These are phyloP conservation scores for Platalea minor DNA, from an alignment of 2,797 vertebrate genomes.

Conservation along the genomic window DNA sequence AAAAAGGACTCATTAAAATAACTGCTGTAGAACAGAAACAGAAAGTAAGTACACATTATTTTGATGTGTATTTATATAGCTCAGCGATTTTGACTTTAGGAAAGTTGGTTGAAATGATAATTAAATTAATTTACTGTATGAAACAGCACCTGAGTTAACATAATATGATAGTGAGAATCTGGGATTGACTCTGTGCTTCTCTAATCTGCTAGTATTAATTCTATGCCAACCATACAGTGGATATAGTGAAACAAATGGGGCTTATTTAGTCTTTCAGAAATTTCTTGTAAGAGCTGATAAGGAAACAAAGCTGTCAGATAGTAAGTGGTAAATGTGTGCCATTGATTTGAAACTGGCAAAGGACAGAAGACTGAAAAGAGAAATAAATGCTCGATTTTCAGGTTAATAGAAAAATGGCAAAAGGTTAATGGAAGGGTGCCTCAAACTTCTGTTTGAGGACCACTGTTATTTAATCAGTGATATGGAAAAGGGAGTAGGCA, in stretches of 20 bases:
- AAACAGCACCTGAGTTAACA: not conserved
- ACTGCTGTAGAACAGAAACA: not conserved
- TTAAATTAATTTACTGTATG: not conserved
- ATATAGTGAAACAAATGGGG: not conserved
- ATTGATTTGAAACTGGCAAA: not conserved
- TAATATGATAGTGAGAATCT: not conserved
- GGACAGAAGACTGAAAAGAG: not conserved
- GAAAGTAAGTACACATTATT: not conserved
- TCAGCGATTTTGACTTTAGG: not conserved
- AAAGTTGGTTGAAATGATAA: not conserved
- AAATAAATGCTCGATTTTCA: slow-evolving; percentile 3
- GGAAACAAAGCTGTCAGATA: not conserved
- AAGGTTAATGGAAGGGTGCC: slow-evolving; percentile 43
- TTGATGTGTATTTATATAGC: not conserved
- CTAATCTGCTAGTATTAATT: not conserved
- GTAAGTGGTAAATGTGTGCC: not conserved
- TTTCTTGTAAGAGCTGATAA: not conserved
- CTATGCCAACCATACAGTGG: not conserved
- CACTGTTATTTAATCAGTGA: not conserved
- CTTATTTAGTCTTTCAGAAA: slow-evolving; percentile 19
- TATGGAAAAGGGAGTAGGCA: not conserved
- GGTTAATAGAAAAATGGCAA: slow-evolving; percentile 45
- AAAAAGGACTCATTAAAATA: not conserved
- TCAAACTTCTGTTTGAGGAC: slow-evolving; percentile 17
- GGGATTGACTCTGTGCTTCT: not conserved